phyloP scores from a whole-genome alignment of 2,113 vertebrate species.

The Crypturellus undulatus region DNA sequence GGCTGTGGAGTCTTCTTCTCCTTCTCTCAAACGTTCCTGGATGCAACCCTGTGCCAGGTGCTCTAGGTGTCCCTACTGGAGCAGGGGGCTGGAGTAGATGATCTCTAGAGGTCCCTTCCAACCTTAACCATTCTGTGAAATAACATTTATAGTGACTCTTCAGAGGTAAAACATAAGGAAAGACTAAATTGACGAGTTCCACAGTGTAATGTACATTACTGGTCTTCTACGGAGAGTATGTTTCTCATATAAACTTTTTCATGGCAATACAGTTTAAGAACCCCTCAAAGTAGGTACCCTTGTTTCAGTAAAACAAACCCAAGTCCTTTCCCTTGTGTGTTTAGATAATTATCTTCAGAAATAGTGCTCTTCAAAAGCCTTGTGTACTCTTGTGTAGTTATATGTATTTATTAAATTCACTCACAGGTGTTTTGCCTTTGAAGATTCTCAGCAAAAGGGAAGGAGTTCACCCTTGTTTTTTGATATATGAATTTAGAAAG shows the following conservation, averaged over 20 bases:
- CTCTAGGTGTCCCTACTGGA: too few relatives aligned
- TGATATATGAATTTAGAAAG: neutral
- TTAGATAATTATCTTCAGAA: neutral
- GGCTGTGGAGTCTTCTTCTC: too few relatives aligned
- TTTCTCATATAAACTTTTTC: neutral
- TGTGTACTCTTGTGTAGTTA: neutral
- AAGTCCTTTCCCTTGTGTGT: neutral
- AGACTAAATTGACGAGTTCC: neutral
- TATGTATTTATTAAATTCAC: neutral
- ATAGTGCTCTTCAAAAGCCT: neutral
- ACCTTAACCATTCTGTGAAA: too few relatives aligned
- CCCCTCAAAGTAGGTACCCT: too few relatives aligned
- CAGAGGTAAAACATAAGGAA: neutral
- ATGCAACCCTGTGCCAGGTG: too few relatives aligned
- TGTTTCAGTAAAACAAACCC: too few relatives aligned
- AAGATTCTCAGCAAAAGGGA: neutral
- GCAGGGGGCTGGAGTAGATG: too few relatives aligned
- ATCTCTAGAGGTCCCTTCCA: too few relatives aligned
- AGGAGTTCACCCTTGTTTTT: neutral
- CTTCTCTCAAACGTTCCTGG: too few relatives aligned
- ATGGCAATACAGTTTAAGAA: too few relatives aligned
- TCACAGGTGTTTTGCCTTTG: neutral
- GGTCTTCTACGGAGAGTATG: neutral
- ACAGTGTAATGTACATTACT: neutral
- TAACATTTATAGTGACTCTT: neutral